Percentiles rank a stretch among this genome's conserved stretches.
phyloP scores from a whole-genome alignment of 2,888 invertebrate species.

The Nomada ferruginata region DNA sequence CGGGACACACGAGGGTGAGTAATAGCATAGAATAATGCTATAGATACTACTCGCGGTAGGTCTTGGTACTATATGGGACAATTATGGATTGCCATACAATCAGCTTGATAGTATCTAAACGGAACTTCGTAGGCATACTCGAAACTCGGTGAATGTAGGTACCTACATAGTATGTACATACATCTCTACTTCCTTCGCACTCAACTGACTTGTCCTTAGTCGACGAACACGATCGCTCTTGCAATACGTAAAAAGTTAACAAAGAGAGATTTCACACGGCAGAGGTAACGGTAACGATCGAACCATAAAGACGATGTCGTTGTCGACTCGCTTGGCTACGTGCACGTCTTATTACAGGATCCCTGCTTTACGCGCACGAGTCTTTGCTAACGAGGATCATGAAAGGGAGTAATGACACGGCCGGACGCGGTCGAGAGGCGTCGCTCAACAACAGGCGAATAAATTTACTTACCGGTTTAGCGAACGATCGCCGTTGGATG shows the following conservation, averaged over 20 bases:
- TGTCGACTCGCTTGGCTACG: slow-evolving; percentile 58
- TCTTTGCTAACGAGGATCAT: slow-evolving; percentile 78
- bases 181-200: background rate
- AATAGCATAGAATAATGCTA: no score
- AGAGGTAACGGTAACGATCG: slow-evolving; percentile 61
- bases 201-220: background rate
- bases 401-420: slow-evolving; percentile 82
- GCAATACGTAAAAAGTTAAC: slow-evolving; percentile 42
- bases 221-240: background rate
- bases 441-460: slow-evolving; percentile 72
- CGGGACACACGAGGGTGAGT: no score
- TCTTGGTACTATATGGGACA: no score
- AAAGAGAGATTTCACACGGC: slow-evolving; percentile 41
- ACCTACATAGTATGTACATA: no score
- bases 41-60: no score
- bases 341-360: slow-evolving; percentile 68
- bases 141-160: no score
- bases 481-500: slow-evolving; percentile 64
- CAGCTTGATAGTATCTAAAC: no score
- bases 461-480: slow-evolving; percentile 80
- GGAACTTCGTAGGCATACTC: no score
- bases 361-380: slow-evolving; percentile 67
- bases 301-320: slow-evolving; percentile 55
- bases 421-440: slow-evolving; percentile 78
- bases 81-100: no score